A percentile compares a stretch with the other conserved stretches of the same genome.
These are phyloP conservation scores for Rotaria socialis DNA, from an alignment of 2,888 invertebrate species.

Conservation along the genomic window DNA sequence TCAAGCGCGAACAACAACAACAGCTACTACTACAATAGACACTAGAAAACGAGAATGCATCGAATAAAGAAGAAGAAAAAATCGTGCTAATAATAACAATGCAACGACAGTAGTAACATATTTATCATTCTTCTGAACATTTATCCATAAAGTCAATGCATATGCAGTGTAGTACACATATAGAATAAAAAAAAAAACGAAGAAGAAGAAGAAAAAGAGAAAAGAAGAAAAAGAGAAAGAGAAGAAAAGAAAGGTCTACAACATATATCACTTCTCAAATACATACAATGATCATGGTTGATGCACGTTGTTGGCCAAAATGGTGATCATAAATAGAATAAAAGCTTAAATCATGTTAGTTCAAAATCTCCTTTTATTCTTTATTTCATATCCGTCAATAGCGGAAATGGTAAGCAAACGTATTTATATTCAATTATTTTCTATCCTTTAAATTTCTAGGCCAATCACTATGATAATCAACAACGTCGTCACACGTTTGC, in stretches of 20 bases:
- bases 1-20: not conserved
- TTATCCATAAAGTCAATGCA: not conserved
- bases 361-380: not conserved
- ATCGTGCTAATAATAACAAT: conserved; percentile 21
- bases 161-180: not conserved
- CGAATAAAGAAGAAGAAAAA: conserved; percentile 4
- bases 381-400: not conserved
- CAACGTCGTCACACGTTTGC: not conserved
- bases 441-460: not conserved
- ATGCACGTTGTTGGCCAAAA: conserved; percentile 15
- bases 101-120: not conserved
- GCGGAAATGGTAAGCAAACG: not conserved
- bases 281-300: conserved; percentile 16
- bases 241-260: not conserved
- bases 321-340: not conserved
- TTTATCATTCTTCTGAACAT: not conserved
- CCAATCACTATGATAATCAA: not conserved
- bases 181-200: not conserved
- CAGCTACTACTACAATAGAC: not conserved
- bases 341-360: not conserved
- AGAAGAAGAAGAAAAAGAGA: not conserved
- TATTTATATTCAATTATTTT: not conserved
- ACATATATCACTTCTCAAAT: not conserved
- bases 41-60: not conserved
- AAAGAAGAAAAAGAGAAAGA: not conserved